Evolutionary conservation across 2,888 invertebrate species (phyloP), one percentile per base, ranked within the genome.

Genomic region (Entomobrya multifasciata): DNA sequence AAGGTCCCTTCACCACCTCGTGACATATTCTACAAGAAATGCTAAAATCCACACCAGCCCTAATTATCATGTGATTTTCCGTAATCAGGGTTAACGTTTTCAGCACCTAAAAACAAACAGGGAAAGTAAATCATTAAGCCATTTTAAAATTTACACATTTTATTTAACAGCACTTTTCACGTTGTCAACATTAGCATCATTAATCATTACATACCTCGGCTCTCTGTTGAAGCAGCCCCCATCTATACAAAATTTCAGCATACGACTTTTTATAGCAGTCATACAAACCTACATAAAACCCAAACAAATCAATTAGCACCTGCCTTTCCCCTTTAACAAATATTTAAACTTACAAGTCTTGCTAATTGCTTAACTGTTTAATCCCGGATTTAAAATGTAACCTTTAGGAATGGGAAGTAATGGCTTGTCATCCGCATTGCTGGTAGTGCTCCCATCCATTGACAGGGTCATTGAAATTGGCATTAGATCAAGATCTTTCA

Each of bases 261-360:
- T 99, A 99, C 0, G 95, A 95, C 90, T 95, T 94, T 92, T 97
- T 97, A 91, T 96, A 97, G 89, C 95, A 95, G 92, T 98, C 96
- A 92, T 97, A 97, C 36, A 95, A 93, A 0, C 94, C 93, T 52
- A 93, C 20, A 20, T 8, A 44, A 22, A 49, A 15, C 17, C 10
- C 4, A 76, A 52, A 27, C 30, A 52, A 49, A 62, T 52, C 57
- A 70, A 78, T 78, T 67, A 78, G 60, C 60, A 44, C 60, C 47
- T 47, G 60, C 44, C 70, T 70, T 44, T 47, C 55, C 62, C 65
- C 11, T 41, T 36, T 36, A 11, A 10, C 65, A 65, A 65, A 65
- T 65, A 65, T 36, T 65, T 65, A 41, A 36, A 0, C 65, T 10
- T 36, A 17, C 2, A 36, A 36, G 36, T 4, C n/a, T 22, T 70